A percentile compares a stretch with the other conserved stretches of the same genome.
These are phyloP conservation scores for Heterotilapia buettikoferi DNA, from an alignment of 2,113 vertebrate genomes.

Conservation along the genomic window DNA sequence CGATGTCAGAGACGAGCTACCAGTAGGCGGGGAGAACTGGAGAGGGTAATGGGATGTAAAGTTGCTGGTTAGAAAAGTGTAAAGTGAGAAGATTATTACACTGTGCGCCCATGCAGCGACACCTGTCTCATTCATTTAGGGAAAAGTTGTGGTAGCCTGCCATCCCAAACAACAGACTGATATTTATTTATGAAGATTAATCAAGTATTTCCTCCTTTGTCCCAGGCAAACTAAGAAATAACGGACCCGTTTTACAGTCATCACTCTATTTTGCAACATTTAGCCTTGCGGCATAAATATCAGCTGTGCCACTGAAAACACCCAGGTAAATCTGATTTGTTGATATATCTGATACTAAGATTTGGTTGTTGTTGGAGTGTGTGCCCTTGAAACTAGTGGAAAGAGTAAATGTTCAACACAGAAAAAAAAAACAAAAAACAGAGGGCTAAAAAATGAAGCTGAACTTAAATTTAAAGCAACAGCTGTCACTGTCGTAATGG, in stretches of 20 bases:
- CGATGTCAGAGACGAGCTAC: background rate
- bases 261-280: background rate
- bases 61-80: background rate
- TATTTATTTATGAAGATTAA: background rate
- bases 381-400: background rate
- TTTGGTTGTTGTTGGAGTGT: background rate
- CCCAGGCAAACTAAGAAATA: background rate
- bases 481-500: background rate
- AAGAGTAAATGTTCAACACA: background rate
- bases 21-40: background rate
- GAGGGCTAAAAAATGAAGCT: background rate
- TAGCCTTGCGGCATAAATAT: background rate
- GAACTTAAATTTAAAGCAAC: background rate
- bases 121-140: background rate
- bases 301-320: background rate
- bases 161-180: background rate
- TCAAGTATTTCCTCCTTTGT: background rate
- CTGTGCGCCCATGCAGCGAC: background rate
- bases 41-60: constrained; percentile 9
- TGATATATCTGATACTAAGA: background rate
- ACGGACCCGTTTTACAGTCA: background rate
- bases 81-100: background rate
- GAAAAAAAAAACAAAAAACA: background rate
- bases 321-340: background rate
- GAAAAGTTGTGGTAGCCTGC: background rate